Percentiles rank a stretch among this genome's conserved stretches.
phyloP scores from a whole-genome alignment of 2,113 vertebrate genomes.

The Vidua chalybeata region DNA sequence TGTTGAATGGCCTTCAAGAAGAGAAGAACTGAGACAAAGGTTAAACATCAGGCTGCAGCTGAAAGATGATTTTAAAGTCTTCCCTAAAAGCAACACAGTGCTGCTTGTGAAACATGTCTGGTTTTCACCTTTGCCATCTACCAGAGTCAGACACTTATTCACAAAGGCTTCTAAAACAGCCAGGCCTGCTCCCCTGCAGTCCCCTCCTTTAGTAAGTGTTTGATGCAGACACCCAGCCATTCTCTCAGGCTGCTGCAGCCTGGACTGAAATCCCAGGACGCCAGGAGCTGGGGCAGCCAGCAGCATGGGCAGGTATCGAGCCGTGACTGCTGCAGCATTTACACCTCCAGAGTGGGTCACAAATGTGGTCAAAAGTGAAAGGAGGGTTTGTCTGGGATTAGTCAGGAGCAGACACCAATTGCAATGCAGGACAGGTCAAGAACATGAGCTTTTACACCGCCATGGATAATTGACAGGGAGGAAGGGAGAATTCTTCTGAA shows the following conservation, averaged over 20 bases:
- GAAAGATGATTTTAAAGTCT: not conserved
- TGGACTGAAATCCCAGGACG: not conserved
- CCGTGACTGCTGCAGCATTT: not conserved
- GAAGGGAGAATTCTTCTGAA: not conserved
- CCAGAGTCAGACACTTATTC: not conserved
- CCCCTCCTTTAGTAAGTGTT: not conserved
- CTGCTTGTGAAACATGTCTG: not conserved
- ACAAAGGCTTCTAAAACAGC: not conserved
- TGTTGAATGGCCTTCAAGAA: not conserved
- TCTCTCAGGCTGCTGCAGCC: accelerated
- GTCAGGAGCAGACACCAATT: not conserved
- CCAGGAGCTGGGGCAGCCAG: accelerated
- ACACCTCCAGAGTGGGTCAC: not conserved
- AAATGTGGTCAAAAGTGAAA: not conserved
- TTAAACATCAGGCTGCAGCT: not conserved
- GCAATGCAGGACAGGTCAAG: not conserved
- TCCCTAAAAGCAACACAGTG: not conserved
- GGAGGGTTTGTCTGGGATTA: not conserved
- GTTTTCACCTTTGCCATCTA: not conserved
- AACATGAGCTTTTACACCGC: not conserved
- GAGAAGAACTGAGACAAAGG: not conserved
- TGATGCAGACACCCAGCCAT: not conserved
- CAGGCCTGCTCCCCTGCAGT: not conserved
- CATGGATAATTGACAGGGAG: not conserved
- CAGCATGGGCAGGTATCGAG: not conserved